Base-by-base conservation (phyloP, 2,113 vertebrate species). In the Emydocephalus ijimae region DNA sequence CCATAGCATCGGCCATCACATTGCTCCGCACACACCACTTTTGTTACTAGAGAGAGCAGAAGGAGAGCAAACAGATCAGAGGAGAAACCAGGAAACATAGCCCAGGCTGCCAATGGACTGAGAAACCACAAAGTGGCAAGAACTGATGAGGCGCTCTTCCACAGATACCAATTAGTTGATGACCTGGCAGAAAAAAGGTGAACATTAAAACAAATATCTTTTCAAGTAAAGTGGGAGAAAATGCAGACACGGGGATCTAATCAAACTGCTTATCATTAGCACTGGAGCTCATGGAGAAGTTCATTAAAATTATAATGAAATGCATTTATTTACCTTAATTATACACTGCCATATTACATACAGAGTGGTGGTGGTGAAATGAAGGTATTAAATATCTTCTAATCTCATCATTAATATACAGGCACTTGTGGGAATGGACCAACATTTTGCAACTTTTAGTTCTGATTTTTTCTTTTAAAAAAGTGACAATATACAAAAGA, bases 1-100 rank as follows among this genome's bases (percentile, higher is more conserved):
- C 99, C 99, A 0, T 99, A 99, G 97, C 99, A 99, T 90, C 99
- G 98, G 56, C 99, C 99, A 39, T 99, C 99, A 93, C 99, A 99
- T 96, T 99, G 99, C 96, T 99, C 98, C 0, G 99, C 99, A 88
- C 99, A 99, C 96, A 99, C 99, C 0, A 99, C 99, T 97, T 99
- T 99, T 0, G 99, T 99, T 96, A 99, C 99, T 99, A 97, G 69
- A 61, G 45, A 90, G 94, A 88, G 94, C 69, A 97, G 64, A 24
- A 45, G 92, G 54, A 88, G 54, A 1, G 57, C 26, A 1, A 1
- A 2, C 10, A 0, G 0, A 69, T 97, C 90, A 96, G 93, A 92
- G 29, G 11, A 61, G 91, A 54, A 23, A 39, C 24, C 20, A 94
- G 10, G 5, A 0, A 57, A 52, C 5, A 24, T 3, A 9, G 26